phyloP scores from a whole-genome alignment of 2,113 vertebrate species.

The Bombycilla garrulus region DNA sequence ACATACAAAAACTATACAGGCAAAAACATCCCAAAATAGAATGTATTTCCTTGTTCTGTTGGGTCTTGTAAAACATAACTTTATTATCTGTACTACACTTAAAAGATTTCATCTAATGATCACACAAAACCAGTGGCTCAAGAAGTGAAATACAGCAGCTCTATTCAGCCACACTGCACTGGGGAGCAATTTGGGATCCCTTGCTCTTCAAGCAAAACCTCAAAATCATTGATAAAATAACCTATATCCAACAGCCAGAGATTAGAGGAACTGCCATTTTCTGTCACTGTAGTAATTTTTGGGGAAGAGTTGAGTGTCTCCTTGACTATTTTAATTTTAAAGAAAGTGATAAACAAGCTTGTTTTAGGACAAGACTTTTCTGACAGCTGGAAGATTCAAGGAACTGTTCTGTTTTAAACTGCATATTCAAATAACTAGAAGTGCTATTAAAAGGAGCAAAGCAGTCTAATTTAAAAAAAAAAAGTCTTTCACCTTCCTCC shows the following conservation, averaged over 20 bases:
- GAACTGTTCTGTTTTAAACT: neutral
- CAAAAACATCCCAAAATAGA: neutral
- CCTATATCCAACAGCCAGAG: neutral
- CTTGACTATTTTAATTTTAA: neutral
- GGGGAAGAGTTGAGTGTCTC: neutral
- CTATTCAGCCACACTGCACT: neutral
- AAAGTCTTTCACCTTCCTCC: neutral
- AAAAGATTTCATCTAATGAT: neutral
- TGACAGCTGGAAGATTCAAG: neutral
- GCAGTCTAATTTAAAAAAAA: neutral
- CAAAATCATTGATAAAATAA: neutral
- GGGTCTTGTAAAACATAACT: neutral
- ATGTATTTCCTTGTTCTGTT: neutral
- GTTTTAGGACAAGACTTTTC: neutral
- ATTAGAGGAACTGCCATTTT: neutral
- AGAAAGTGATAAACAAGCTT: neutral
- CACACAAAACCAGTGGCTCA: neutral
- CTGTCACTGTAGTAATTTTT: neutral
- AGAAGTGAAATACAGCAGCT: neutral
- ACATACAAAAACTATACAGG: neutral
- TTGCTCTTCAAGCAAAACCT: neutral
- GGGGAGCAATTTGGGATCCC: neutral
- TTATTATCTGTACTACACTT: neutral
- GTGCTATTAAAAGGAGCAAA: neutral
- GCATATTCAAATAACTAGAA: neutral